Evolutionary conservation across 2,888 invertebrate genomes (phyloP).

Genomic region (Fissipunctia ypsillon): DNA sequence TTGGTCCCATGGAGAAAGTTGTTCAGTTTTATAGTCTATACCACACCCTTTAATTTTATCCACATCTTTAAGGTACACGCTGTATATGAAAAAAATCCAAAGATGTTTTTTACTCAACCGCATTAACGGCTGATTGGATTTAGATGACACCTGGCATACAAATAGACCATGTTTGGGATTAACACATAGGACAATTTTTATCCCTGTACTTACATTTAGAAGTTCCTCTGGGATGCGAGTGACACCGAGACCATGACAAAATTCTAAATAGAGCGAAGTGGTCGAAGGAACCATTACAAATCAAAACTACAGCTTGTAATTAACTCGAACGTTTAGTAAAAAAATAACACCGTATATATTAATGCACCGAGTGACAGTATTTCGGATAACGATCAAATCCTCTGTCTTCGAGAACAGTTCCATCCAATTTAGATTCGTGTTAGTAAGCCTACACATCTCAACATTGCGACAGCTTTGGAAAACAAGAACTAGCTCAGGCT

Average conservation of each 20-base stretch:
- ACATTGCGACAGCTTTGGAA: slow-evolving; percentile 18
- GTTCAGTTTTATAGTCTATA: too few relatives aligned
- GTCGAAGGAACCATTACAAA: background rate
- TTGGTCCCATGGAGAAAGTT: too few relatives aligned
- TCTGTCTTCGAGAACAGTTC: background rate
- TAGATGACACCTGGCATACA: background rate
- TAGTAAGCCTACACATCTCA: slow-evolving; percentile 2
- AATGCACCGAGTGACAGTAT: background rate
- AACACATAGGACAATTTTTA: background rate
- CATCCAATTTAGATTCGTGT: background rate
- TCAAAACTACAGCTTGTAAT: background rate
- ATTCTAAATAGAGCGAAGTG: background rate
- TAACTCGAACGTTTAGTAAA: background rate
- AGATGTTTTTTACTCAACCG: background rate
- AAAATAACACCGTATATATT: background rate
- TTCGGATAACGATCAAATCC: background rate
- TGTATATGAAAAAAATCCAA: too few relatives aligned
- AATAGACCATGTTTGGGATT: background rate
- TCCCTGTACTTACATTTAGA: background rate
- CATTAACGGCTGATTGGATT: background rate
- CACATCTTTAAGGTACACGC: too few relatives aligned
- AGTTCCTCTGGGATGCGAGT: background rate
- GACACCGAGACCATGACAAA: background rate
- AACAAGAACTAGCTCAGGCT: slow-evolving; percentile 26
- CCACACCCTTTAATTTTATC: too few relatives aligned